Evolutionary conservation across 92 coral and sea anemone species (phyloP).

Genomic region (Diadumene lineata): DNA sequence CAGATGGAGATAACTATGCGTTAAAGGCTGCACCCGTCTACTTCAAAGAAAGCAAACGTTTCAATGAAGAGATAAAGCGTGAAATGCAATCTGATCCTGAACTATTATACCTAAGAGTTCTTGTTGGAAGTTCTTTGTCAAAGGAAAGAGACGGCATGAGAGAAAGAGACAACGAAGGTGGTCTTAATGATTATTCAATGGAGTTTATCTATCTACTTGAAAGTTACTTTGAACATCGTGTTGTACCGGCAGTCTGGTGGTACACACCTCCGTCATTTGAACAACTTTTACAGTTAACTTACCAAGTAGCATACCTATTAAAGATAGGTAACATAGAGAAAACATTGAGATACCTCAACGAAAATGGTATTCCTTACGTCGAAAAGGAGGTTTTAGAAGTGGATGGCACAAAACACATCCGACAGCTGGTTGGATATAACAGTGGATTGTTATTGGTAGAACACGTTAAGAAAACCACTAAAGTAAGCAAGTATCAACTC

Average conservation of each 20-base stretch:
- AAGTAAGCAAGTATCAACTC: not conserved
- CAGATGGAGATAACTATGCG: no score
- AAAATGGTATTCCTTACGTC: not conserved
- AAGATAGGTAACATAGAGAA: not conserved
- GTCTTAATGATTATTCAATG: no score
- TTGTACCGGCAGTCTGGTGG: not conserved
- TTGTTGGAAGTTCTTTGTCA: no score
- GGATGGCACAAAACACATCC: not conserved
- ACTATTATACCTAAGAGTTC: no score
- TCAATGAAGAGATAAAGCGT: no score
- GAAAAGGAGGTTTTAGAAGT: not conserved
- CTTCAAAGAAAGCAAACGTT: no score
- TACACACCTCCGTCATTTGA: not conserved
- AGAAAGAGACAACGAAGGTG: no score
- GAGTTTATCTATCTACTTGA: not conserved
- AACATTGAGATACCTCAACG: not conserved
- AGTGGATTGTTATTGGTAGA: not conserved
- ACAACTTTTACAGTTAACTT: not conserved
- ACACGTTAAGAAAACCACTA: not conserved
- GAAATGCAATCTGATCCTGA: no score
- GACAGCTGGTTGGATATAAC: not conserved
- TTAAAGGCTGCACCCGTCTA: no score
- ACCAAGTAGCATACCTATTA: not conserved
- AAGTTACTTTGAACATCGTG: not conserved
- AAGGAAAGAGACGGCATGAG: no score